Percentiles rank a stretch among this genome's conserved stretches.
These are phyloP conservation scores for Nephrotoma flavescens DNA, from an alignment of 2,888 invertebrate species.

Conservation along the genomic window DNA sequence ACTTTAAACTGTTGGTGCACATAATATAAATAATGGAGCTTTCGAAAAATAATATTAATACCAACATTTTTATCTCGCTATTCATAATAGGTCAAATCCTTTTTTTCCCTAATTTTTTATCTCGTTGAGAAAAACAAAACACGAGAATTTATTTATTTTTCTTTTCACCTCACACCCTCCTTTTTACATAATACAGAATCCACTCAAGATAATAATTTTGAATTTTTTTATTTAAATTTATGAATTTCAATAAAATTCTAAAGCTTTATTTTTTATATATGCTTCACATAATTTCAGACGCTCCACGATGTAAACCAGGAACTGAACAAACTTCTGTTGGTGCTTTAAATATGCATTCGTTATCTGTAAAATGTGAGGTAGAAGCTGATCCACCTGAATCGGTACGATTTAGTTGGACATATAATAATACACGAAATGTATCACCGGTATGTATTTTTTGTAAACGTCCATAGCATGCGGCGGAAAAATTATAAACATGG, in stretches of 20 bases:
- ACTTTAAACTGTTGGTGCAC: not conserved
- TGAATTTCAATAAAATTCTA: not conserved
- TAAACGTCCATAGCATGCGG: not conserved
- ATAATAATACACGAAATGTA: slow-evolving; percentile 63
- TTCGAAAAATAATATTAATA: not conserved
- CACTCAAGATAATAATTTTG: not conserved
- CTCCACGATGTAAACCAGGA: slow-evolving; percentile 62
- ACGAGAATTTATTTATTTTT: not conserved
- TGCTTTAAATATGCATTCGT: slow-evolving; percentile 54
- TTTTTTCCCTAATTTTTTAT: not conserved
- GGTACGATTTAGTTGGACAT: slow-evolving; percentile 70
- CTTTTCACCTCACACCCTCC: not conserved
- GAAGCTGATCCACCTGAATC: slow-evolving; percentile 60
- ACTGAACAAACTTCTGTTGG: slow-evolving; percentile 55
- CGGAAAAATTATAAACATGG: not conserved
- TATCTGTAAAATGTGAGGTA: slow-evolving; percentile 65
- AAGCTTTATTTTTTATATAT: not conserved
- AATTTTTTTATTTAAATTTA: not conserved
- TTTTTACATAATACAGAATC: not conserved
- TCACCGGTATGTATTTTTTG: slow-evolving; percentile 40
- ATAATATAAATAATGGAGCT: not conserved
- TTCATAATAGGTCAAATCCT: not conserved
- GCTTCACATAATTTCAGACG: slow-evolving; percentile 36
- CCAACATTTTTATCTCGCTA: not conserved
- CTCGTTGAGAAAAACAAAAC: not conserved